Evolutionary conservation across 2,888 invertebrate species (phyloP).

Genomic region (Liopterus haemorrhoidalis): DNA sequence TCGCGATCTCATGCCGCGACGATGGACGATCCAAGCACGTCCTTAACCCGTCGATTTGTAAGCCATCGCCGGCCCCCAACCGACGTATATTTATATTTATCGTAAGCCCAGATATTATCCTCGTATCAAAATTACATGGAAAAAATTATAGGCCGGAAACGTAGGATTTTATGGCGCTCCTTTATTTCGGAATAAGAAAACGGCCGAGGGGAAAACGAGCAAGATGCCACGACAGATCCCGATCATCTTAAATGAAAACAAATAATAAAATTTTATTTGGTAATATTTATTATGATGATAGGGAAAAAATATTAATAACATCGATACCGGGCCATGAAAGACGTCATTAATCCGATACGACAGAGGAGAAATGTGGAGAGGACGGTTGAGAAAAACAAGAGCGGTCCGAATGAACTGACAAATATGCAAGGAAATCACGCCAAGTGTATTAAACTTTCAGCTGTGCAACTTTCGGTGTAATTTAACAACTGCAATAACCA

Average conservation of each 20-base stretch:
- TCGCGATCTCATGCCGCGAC: too few species aligned
- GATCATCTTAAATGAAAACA: slow-evolving; percentile 14
- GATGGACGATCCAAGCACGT: too few species aligned
- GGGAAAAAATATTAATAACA: slow-evolving; percentile 21
- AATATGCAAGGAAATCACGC: not conserved
- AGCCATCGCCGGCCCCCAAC: too few species aligned
- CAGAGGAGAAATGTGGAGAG: slow-evolving; percentile 1
- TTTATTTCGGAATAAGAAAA: slow-evolving; percentile 15
- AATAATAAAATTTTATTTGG: slow-evolving; percentile 24
- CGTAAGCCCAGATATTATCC: slow-evolving; percentile 12
- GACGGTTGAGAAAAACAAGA: not conserved
- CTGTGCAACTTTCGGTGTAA: slow-evolving; percentile 19
- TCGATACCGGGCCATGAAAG: not conserved
- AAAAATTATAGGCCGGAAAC: slow-evolving; percentile 24
- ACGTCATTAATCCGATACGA: not conserved
- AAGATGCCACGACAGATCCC: too few species aligned
- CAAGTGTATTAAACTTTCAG: slow-evolving; percentile 15
- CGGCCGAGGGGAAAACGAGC: slow-evolving; percentile 1
- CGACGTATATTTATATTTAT: slow-evolving; percentile 25
- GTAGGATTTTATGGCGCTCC: slow-evolving; percentile 19
- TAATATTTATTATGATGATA: slow-evolving; percentile 17
- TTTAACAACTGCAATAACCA: slow-evolving; percentile 25
- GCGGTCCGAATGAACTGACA: not conserved
- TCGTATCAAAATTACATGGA: slow-evolving; percentile 22
- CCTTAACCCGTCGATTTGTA: too few species aligned